Base-by-base conservation (phyloP, 2,888 invertebrate species). In the Callyntrura sp. region DNA sequence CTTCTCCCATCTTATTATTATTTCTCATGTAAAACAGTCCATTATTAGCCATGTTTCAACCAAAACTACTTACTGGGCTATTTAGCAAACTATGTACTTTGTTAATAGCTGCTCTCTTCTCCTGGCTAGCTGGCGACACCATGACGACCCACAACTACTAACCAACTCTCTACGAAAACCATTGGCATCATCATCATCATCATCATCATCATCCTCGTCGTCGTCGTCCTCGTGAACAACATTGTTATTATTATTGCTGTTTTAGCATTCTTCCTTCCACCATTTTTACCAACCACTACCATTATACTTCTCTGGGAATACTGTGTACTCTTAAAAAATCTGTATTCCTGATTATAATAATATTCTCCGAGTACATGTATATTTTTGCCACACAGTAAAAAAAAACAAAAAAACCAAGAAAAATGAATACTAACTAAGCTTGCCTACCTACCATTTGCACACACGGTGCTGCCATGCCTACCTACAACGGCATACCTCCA, bases 1-100 rank as follows among this genome's bases (percentile, higher is more conserved):
- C 35, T 35, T 35, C 35, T 35, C 23, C 48, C 23, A 65, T 62
- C 17, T 45, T 62, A 57, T 81, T n/a, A 57, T 43, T 78, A 35
- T 85, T 86, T 86, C 86, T 86, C 86, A 86, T 86, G 82, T 83
- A 88, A 70, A 82, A 83, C 82, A 82, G 82, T 45, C 65, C 65
- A 82, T 87, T 87, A 88, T 88, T 88, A 85, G 76, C 51, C 17
- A 85, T 76, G 8, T 51, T 23, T 55, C 57, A 25, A 57, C 79
- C 79, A 28, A 55, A 79, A 57, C 14, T 25, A 35, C 35, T 81
- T 60, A 60, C 25, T 35, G 25, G 45, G 35, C 57, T 55, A 78
- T 78, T 78, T 78, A 78, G 20, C 81, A 81, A 81, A 81, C 81
- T 81, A 81, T 90, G 68, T 85, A 76, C 55, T 89, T 70, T 85